Evolutionary conservation across 2,113 vertebrate species (phyloP).

Genomic region (Antennarius striatus): DNA sequence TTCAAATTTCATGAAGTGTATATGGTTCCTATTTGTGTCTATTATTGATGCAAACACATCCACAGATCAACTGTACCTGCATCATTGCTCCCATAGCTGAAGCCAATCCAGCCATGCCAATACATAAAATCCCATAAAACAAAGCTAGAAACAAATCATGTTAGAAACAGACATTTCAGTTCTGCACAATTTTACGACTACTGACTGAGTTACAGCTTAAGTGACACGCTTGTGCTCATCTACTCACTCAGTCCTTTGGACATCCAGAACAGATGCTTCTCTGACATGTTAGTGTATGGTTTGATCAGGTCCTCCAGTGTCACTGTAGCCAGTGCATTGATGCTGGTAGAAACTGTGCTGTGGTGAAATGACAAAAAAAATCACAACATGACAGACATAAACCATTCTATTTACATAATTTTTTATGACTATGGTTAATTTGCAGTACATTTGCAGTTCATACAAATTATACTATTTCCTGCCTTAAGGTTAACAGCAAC

Average conservation of each 20-base stretch:
- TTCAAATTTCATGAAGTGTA: too few relatives aligned
- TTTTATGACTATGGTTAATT: too few relatives aligned
- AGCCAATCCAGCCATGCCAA: constrained; percentile 81
- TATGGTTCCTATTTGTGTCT: neutral
- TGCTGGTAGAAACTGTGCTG: constrained; percentile 90
- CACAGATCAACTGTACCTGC: constrained; percentile 68
- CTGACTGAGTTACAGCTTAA: neutral
- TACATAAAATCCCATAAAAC: constrained; percentile 77
- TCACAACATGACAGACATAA: too few relatives aligned
- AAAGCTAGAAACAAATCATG: constrained; percentile 63
- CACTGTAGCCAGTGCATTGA: constrained; percentile 86
- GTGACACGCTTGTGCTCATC: neutral
- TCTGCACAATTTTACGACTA: neutral
- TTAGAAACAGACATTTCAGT: too few relatives aligned
- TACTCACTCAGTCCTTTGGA: constrained; percentile 85
- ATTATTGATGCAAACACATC: neutral
- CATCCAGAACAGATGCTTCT: constrained; percentile 79
- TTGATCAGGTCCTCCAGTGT: constrained; percentile 86
- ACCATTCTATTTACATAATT: too few relatives aligned
- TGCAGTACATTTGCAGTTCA: too few relatives aligned
- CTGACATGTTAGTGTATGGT: constrained; percentile 77
- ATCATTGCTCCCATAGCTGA: constrained; percentile 81
- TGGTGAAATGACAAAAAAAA: neutral
- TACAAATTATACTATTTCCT: too few relatives aligned
- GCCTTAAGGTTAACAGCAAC: too few relatives aligned